phyloP scores from a whole-genome alignment of 2,113 vertebrate genomes.

The Cynocephalus volans region DNA sequence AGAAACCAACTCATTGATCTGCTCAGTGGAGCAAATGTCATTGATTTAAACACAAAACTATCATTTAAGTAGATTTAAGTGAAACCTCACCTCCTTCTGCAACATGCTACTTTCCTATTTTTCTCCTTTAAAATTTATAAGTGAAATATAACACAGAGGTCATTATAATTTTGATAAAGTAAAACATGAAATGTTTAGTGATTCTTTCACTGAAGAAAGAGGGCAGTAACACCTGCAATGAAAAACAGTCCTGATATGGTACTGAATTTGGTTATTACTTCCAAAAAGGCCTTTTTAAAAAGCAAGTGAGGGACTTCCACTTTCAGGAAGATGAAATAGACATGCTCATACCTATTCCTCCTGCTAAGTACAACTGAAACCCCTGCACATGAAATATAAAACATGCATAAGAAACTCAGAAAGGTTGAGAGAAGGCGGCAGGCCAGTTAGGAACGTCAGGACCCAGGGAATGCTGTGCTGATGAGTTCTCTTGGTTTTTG shows the following conservation, averaged over 20 bases:
- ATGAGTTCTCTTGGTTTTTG: neutral
- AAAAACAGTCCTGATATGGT: neutral
- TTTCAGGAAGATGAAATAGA: neutral
- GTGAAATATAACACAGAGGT: neutral
- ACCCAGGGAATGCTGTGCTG: neutral
- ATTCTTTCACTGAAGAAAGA: neutral
- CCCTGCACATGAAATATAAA: neutral
- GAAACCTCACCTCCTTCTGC: neutral
- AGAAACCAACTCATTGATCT: neutral
- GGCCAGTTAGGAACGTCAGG: neutral
- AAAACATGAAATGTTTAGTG: neutral
- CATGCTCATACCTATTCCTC: neutral
- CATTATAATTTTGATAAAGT: neutral
- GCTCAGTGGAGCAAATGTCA: neutral
- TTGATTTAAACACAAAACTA: neutral
- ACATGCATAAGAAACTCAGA: neutral
- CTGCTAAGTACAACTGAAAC: neutral
- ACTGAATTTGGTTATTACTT: neutral
- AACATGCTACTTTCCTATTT: neutral
- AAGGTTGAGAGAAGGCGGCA: neutral
- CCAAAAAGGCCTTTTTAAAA: neutral
- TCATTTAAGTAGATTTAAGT: slow-evolving; percentile 10
- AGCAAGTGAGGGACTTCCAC: neutral
- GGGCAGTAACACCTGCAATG: neutral
- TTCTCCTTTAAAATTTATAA: neutral